Evolutionary conservation across 2,888 invertebrate genomes (phyloP), one percentile per base, ranked within the genome.

Genomic region (Microchrysa polita): DNA sequence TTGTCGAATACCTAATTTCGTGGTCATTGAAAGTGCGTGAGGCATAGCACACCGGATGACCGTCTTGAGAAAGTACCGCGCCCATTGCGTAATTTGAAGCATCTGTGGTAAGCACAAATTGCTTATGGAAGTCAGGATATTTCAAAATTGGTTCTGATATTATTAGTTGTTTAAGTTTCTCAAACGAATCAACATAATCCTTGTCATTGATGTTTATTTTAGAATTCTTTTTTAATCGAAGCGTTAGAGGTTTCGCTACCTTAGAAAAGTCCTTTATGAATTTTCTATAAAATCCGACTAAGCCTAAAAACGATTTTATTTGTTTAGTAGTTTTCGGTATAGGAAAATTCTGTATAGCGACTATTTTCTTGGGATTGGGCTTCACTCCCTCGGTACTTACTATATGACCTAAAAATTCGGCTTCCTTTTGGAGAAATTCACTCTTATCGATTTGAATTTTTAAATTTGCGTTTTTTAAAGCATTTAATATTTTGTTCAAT

Each of bases 341-440:
- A 9, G 77, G 77, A 23, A 76, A 79, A 14, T 80, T 77, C 73
- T 69, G 9, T 9, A 80, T 77, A 0, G 76, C 77, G 60, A 76
- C 71, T 1, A 78, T 77, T 76, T 81, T 81, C 1, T 77, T 75
- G 0, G 79, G 79, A 67, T 81, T 78, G 5, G 81, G 80, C 72
- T 75, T 78, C 14, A 80, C 77, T 20, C 79, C 80, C 0, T 81
- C 78, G 2, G 77, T 63, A 0, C 80, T 78, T 16, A 82, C 76
- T 7, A 81, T 53, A 61, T 80, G 80, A 2, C 82, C 81, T 1
- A 72, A 73, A 61, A 61, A 61, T 78, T 76, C 67, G 76, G 78
- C n/a, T 53, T 57, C 9, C 12, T 23, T 22, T 61, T 61, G 22
- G 2, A 61, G 10, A 61, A 61, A 61, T 61, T 61, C 61, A 7